Evolutionary conservation across 2,888 invertebrate species (phyloP), one percentile per base, ranked within the genome.

Genomic region (Flexamia atlantica): DNA sequence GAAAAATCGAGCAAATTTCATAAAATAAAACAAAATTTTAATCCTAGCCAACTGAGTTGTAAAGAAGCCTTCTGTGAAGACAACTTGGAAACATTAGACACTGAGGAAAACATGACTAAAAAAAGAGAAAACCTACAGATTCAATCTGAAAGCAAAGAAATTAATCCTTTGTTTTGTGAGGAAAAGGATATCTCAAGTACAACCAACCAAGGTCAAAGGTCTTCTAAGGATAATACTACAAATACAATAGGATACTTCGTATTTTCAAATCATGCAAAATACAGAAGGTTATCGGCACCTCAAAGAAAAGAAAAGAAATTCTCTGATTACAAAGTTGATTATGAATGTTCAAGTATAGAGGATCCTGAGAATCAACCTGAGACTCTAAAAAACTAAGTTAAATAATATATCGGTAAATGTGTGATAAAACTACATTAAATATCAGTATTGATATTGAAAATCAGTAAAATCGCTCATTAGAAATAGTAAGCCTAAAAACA

Each of bases 251-350:
- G 64, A 14, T 64, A 64, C 28, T 64, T 64, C 30, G 30, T 30
- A 20, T 64, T 64, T 64, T 64, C 64, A 12, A 64, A 64, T 4
- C 64, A 64, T 64, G 64, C 28, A 64, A 64, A 64, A 17, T 64
- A 64, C 28, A 64, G 64, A 64, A 64, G 64, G 20, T n/a, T 12
- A 17, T 64, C 64, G 14, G 14, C 2, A 2, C 5, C 64, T 9
- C 9, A 28, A 28, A 28, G 30, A 64, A 64, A 30, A 64, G 64
- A 28, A 28, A 25, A 30, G 14, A 30, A 28, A 28, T 57, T 3
- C 12, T 46, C 36, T 7, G 9, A 36, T 7, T 36, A 7, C 36
- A 36, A 36, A 36, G 5, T 7, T 7, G 9, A 36, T 36, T 57
- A 20, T 57, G 23, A 57, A 57, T 2, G 23, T 57, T 20, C 23